Base-by-base conservation (phyloP, 2,888 invertebrate genomes). In the Mythimna pallens region DNA sequence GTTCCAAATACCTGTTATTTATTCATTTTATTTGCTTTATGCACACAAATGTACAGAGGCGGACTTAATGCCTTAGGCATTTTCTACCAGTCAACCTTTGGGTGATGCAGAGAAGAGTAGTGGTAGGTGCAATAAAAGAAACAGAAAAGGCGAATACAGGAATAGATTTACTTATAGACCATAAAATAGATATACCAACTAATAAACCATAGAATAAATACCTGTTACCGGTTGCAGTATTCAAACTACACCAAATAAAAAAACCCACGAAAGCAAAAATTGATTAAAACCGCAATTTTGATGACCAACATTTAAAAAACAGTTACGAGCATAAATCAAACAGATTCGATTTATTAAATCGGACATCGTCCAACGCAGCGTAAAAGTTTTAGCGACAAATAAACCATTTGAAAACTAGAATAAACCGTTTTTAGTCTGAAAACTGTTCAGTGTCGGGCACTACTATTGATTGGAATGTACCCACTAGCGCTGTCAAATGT, bases 261-360 rank as follows among this genome's bases (percentile, higher is more conserved):
- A 74, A 59, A 17, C 20, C 22, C 36, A 30, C 30, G 30, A 50
- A 30, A 34, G 30, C 61, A 71, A 58, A 79, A 65, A 72, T 54
- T n/a, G 36, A 82, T 65, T 68, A 43, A 68, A 65, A 57, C 34
- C 17, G 30, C 30, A 10, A 25, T 58, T 79, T 69, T 72, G 43
- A 75, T 62, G 47, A 59, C 47, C 57, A 64, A 25, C 73, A 66
- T 73, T 78, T 74, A 73, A 80, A 73, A 79, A 79, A 70, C 66
- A 43, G 73, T 71, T 62, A 65, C 65, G 67, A 34, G 52, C 25
- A 82, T 86, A 82, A 80, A 84, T 85, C 87, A 84, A 73, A 79
- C 36, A 61, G 61, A 63, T 67, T 70, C 71, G 78, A 83, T 87
- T 85, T 83, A 81, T 70, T 82, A 80, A 86, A 87, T 72, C 69